Conservation (phyloP, 2,888 invertebrate genomes). For the Proisotoma minuta region DNA sequence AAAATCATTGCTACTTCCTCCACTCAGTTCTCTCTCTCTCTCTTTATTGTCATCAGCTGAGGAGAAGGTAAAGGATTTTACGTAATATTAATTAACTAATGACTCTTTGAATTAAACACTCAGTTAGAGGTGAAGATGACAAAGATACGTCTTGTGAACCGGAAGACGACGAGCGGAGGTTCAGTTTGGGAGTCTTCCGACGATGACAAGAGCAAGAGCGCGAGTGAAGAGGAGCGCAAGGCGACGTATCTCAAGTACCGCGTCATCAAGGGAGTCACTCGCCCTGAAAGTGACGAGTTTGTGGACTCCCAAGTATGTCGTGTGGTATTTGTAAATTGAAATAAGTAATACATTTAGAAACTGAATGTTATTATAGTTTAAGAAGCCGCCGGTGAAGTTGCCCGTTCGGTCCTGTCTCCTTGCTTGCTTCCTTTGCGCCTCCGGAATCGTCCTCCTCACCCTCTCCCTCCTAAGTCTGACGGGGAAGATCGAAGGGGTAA, state of each 20-base stretch:
- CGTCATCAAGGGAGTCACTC: not conserved
- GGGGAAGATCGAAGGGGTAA: conserved; percentile 72
- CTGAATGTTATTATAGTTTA: conserved; percentile 50
- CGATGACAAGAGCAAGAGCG: not conserved
- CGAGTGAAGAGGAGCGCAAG: not conserved
- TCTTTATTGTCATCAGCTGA: too few species aligned
- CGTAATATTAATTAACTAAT: too few species aligned
- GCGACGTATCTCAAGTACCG: not conserved
- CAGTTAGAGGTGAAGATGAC: too few species aligned
- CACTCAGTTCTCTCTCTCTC: too few species aligned
- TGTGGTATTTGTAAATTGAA: not conserved
- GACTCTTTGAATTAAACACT: too few species aligned
- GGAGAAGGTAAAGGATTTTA: too few species aligned
- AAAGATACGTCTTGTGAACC: not conserved
- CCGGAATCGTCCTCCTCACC: conserved; percentile 70
- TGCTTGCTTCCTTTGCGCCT: conserved; percentile 69
- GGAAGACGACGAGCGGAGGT: not conserved
- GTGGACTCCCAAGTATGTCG: conserved; percentile 40
- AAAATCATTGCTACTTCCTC: too few species aligned
- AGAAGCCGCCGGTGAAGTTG: conserved; percentile 59
- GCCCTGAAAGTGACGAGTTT: conserved; percentile 38
- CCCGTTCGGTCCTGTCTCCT: conserved; percentile 80
- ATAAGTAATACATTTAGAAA: conserved; percentile 10
- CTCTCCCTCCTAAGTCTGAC: conserved; percentile 72
- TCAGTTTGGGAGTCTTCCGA: not conserved